Percentiles rank a stretch among this genome's conserved stretches.
phyloP scores from a whole-genome alignment of 1,140 invertebrate genomes.

The Calosoma granatense region DNA sequence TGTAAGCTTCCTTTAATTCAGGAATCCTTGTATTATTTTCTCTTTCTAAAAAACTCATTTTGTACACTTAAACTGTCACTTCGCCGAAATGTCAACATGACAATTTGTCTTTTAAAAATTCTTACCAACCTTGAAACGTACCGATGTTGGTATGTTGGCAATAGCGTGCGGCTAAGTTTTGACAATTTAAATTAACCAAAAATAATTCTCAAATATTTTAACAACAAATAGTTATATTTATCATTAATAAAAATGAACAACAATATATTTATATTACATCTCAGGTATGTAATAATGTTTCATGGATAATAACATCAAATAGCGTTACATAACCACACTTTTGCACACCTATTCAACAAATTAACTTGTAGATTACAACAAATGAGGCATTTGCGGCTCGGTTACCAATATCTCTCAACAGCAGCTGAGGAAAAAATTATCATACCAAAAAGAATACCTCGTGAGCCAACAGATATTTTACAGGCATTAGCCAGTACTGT shows the following conservation, averaged over 20 bases:
- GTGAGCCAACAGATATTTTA: constrained; percentile 72
- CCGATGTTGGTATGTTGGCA: too few species aligned
- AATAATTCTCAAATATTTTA: too few species aligned
- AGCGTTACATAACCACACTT: too few species aligned
- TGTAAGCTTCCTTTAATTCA: neutral
- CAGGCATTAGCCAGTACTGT: constrained; percentile 67
- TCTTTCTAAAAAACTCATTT: neutral
- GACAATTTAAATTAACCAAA: too few species aligned
- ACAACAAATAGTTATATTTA: too few species aligned
- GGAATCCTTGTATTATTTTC: neutral
- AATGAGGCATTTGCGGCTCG: neutral
- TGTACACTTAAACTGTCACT: neutral
- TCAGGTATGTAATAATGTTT: neutral
- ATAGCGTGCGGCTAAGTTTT: too few species aligned
- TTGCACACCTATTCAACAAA: too few species aligned
- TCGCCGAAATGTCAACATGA: neutral
- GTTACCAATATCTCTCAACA: neutral
- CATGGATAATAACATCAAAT: too few species aligned
- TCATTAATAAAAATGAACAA: neutral
- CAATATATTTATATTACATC: neutral
- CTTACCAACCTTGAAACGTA: too few species aligned
- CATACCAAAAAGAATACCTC: constrained; percentile 58
- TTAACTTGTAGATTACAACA: neutral
- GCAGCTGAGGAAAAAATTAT: constrained; percentile 31
- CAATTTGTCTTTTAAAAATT: too few species aligned